Evolutionary conservation across 1,140 invertebrate genomes (phyloP), one percentile per base, ranked within the genome.

Genomic region (Atta colombica): DNA sequence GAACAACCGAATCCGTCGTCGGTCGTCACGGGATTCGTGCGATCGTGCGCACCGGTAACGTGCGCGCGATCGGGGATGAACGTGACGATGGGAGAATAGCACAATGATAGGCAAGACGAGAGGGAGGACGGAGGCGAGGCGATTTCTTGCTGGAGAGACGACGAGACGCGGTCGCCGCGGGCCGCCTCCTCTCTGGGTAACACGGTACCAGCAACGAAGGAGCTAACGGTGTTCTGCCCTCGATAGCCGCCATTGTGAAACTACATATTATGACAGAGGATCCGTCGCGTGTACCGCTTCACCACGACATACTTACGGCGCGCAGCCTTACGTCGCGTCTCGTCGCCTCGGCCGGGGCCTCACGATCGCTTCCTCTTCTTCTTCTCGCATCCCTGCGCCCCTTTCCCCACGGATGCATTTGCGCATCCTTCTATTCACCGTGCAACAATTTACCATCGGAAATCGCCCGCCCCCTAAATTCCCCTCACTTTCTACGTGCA

Each of bases 191-290:
- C 58, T 7, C 92, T 90, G 92, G 91, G 92, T 93, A 94, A 93
- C 92, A 90, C 92, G 93, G 92, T 93, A 93, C 93, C 92, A 92
- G 91, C 80, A 90, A 90, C 92, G 91, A 91, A 92, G 90, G 87
- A 94, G 86, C 92, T 95, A 95, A 95, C 94, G 94, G 94, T 95
- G 93, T 92, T 90, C 92, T 94, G 94, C 93, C 94, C 94, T 94
- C 93, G 92, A 95, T 95, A 94, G 88, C 93, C 93, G 93, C 94
- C 92, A 94, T 94, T 94, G 93, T 94, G 94, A 94, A 94, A 94
- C 93, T 94, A 94, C 93, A 92, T 92, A 91, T 94, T 94, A 94
- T 94, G 93, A 94, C 94, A 93, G 94, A 91, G 87, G 92, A 93
- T 92, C 92, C 93, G 92, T 94, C 93, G 93, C 92, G 92, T 94